A percentile compares a stretch with the other conserved stretches of the same genome.
Evolutionary conservation across 2,113 vertebrate species (phyloP).

Genomic region (Catharus minimus): DNA sequence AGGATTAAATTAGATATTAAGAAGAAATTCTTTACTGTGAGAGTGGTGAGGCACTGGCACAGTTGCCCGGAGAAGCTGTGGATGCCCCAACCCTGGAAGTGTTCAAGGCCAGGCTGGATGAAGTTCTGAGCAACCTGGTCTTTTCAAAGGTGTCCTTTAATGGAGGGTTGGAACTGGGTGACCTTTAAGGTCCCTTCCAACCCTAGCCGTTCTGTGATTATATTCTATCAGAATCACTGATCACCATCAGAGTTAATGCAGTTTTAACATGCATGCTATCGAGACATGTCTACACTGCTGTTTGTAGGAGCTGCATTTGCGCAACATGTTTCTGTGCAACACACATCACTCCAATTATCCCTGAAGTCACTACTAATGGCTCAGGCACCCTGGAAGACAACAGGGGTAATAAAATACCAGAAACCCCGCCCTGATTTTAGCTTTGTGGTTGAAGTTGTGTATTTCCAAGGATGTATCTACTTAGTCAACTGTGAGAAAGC

Average conservation of each 20-base stretch:
- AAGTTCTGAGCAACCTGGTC: background rate
- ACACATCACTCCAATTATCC: background rate
- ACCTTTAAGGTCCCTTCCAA: background rate
- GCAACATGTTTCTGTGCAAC: background rate
- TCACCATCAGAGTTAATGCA: background rate
- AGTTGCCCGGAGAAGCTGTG: background rate
- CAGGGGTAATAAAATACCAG: background rate
- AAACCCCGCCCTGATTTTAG: rapidly evolving
- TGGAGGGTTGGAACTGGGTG: background rate
- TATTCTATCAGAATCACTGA: background rate
- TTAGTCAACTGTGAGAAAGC: background rate
- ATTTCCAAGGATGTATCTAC: background rate
- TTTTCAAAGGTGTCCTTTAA: background rate
- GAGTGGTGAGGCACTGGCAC: background rate
- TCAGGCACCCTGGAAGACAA: background rate
- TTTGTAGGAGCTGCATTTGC: background rate
- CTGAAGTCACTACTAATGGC: background rate
- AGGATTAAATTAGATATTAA: background rate
- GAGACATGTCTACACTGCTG: background rate
- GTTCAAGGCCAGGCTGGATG: background rate
- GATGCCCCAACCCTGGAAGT: background rate
- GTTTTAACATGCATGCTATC: background rate
- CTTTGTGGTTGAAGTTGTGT: background rate
- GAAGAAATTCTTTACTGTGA: background rate
- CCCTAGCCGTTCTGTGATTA: background rate